Evolutionary conservation across 2,113 vertebrate species (phyloP), one percentile per base, ranked within the genome.

Genomic region (Pica pica): DNA sequence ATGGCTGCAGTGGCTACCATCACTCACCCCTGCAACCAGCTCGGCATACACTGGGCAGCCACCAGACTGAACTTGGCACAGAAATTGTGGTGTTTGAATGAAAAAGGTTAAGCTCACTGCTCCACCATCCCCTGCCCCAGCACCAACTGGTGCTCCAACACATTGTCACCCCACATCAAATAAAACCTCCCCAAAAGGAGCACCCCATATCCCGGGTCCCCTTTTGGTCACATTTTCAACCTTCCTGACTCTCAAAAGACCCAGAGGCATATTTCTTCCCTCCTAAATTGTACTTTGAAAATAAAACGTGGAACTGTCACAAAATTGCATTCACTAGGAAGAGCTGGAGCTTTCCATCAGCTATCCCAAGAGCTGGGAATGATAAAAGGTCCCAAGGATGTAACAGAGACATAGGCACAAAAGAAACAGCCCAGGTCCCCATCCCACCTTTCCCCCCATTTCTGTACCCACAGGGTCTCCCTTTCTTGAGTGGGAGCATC

Each of bases 391-490:
- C 31, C 30, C 5, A 33, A 50, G 46, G 35, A 24, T 27, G 0
- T 8, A 49, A 61, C 44, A 63, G 87, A 55, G 78, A n/a, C 8
- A 10, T 3, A 17, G 31, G 30, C 21, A 33, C 37, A 23, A 31
- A 67, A 23, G 42, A 21, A 42, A 5, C 13, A 85, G 52, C 24
- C 35, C 37, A 28, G 60, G 73, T 52, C 13, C 49, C 41, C 19
- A 6, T 31, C 39, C 13, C 30, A 70, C 39, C 20, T 19, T 42
- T 27, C 6, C 35, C 22, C 22, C 46, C 15, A 1, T 8, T 42
- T 11, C 73, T 0, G 0, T 6, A 17, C 9, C 35, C 78, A 21
- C 2, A 0, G 12, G 10, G 9, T 30, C 15, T 55, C 60, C 28
- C 9, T 6, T 19, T 11, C 30, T 21, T 1, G 15, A 30, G 17